phyloP scores from a whole-genome alignment of 2,888 invertebrate species.

The Blera fallax region DNA sequence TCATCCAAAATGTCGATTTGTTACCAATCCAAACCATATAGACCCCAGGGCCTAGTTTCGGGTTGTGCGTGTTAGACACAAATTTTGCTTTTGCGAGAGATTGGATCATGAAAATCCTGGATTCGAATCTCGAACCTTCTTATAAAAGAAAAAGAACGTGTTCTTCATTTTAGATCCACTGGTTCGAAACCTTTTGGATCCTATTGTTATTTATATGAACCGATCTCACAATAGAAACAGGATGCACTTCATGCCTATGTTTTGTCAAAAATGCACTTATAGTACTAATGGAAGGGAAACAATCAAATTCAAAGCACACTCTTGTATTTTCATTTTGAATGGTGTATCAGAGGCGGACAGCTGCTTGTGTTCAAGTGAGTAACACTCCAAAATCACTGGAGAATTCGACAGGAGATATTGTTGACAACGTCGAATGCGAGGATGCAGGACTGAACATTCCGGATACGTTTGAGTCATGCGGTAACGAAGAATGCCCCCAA shows the following conservation, averaged over 20 bases:
- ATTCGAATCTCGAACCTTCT: no score
- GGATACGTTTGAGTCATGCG: constrained; percentile 86
- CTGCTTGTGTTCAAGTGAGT: constrained; percentile 77
- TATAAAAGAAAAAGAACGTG: neutral
- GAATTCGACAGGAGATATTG: constrained; percentile 83
- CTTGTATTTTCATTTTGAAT: constrained; percentile 4
- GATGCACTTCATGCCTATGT: neutral
- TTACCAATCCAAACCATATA: no score
- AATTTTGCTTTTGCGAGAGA: no score
- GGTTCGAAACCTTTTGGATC: neutral
- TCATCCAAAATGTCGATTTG: no score
- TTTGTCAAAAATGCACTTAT: neutral
- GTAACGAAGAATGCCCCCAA: constrained; percentile 87
- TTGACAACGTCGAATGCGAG: constrained; percentile 86
- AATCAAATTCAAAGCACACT: constrained; percentile 1
- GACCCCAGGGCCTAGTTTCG: no score
- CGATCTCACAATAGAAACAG: neutral
- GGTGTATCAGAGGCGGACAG: constrained; percentile 77
- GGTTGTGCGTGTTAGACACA: no score
- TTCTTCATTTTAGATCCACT: neutral
- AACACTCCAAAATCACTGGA: constrained; percentile 78
- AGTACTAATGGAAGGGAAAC: neutral
- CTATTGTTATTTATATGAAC: neutral
- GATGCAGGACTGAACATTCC: constrained; percentile 87
- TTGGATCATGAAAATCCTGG: no score